Conservation (phyloP, 2,797 vertebrate species). For the Gymnoscopelus microlampas region DNA sequence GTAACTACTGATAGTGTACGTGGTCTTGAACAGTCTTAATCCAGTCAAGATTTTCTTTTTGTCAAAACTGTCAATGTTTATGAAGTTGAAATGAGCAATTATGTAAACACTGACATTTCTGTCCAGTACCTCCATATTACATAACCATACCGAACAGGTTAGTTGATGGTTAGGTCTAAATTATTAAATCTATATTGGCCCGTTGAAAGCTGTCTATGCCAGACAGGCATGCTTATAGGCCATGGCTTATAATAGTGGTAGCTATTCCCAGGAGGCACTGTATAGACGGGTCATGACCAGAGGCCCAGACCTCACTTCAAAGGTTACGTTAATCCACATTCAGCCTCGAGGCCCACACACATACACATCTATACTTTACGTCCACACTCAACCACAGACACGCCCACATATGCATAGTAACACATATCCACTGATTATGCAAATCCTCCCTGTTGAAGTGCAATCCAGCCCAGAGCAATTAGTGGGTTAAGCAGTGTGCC, state of each 20-base stretch:
- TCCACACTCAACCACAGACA: not conserved
- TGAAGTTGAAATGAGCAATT: not conserved
- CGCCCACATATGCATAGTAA: not conserved
- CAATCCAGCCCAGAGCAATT: slow-evolving; percentile 53
- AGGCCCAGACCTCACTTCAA: slow-evolving; percentile 30
- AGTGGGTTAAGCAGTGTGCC: slow-evolving; percentile 49
- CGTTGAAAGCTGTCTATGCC: not conserved
- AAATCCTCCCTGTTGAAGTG: slow-evolving; percentile 52
- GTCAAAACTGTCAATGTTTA: not conserved
- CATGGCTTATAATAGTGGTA: slow-evolving; percentile 19
- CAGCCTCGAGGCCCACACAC: slow-evolving; percentile 31
- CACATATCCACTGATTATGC: slow-evolving; percentile 53
- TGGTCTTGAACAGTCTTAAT: too few species aligned
- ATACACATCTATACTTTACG: not conserved
- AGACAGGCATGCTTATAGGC: slow-evolving; percentile 6
- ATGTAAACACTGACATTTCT: not conserved
- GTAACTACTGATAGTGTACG: too few species aligned
- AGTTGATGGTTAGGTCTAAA: not conserved
- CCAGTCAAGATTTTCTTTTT: too few species aligned
- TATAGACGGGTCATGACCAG: slow-evolving; percentile 25
- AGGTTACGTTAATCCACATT: slow-evolving; percentile 42
- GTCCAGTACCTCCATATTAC: not conserved
- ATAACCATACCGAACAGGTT: not conserved
- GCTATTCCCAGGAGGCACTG: slow-evolving; percentile 11
- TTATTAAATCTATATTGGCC: not conserved